phyloP scores from a whole-genome alignment of 2,113 vertebrate species.

The Regulus satrapa region DNA sequence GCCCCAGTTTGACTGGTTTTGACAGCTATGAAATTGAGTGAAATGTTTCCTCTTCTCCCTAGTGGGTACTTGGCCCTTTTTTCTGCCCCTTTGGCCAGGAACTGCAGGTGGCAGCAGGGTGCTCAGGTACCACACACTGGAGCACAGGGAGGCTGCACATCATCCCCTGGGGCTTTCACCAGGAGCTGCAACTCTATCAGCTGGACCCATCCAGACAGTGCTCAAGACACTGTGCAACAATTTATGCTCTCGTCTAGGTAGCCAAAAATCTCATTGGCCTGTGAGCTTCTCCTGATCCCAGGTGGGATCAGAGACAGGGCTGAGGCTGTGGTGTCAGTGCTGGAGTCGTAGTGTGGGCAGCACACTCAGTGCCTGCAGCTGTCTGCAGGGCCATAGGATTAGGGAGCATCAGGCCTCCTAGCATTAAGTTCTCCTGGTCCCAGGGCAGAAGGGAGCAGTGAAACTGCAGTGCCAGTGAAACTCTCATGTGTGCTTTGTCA shows the following conservation, averaged over 20 bases:
- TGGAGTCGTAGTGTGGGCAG: background rate
- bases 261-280: background rate
- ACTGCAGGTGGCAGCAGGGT: background rate
- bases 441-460: background rate
- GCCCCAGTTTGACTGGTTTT: background rate
- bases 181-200: background rate
- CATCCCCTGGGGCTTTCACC: background rate
- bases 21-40: background rate
- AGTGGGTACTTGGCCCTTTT: background rate
- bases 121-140: rapidly evolving
- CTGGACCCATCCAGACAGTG: rapidly evolving
- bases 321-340: rapidly evolving
- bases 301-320: rapidly evolving
- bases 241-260: background rate
- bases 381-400: rapidly evolving
- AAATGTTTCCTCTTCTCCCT: background rate
- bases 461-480: background rate
- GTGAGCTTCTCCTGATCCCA: background rate
- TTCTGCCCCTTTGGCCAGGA: rapidly evolving
- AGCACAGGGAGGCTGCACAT: background rate
- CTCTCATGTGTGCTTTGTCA: rapidly evolving
- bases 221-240: background rate
- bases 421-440: background rate
- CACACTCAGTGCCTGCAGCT: background rate
- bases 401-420: rapidly evolving